Percentiles rank a stretch among this genome's conserved stretches.
phyloP scores from a whole-genome alignment of 2,797 vertebrate species.

The Manis pentadactyla region DNA sequence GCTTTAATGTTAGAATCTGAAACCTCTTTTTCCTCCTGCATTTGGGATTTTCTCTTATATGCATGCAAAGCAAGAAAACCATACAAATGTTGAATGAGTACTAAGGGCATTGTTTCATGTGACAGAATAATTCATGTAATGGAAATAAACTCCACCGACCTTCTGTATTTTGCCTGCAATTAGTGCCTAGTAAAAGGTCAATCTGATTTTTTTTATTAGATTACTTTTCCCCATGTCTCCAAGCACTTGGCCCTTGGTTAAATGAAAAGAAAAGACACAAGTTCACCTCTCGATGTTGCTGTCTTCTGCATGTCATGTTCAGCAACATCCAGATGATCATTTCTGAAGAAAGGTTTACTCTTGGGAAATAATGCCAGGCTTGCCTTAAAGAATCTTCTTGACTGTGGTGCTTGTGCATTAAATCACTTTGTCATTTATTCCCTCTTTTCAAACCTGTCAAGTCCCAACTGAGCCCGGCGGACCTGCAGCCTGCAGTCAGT shows the following conservation, averaged over 20 bases:
- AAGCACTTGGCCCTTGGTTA: not conserved
- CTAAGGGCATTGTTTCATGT: not conserved
- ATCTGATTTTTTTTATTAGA: not conserved
- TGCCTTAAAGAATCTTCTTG: not conserved
- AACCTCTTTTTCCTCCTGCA: not conserved
- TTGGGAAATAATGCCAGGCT: accelerated
- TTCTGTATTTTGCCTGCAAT: not conserved
- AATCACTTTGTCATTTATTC: accelerated
- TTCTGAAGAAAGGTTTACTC: not conserved
- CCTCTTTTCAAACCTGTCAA: not conserved
- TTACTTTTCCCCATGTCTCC: not conserved
- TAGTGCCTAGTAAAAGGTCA: not conserved
- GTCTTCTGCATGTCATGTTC: not conserved
- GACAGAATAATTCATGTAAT: not conserved
- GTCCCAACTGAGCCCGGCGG: not conserved
- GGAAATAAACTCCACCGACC: not conserved
- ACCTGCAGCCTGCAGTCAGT: not conserved
- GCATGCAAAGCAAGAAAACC: not conserved
- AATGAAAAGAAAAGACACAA: not conserved
- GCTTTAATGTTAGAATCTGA: not conserved
- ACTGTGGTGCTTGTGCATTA: no score
- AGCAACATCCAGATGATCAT: not conserved
- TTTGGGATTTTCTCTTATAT: not conserved
- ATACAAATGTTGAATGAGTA: not conserved
- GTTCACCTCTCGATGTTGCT: accelerated